These are phyloP conservation scores for Condylura cristata DNA, from an alignment of 2,113 vertebrate species.

Conservation along the genomic window DNA sequence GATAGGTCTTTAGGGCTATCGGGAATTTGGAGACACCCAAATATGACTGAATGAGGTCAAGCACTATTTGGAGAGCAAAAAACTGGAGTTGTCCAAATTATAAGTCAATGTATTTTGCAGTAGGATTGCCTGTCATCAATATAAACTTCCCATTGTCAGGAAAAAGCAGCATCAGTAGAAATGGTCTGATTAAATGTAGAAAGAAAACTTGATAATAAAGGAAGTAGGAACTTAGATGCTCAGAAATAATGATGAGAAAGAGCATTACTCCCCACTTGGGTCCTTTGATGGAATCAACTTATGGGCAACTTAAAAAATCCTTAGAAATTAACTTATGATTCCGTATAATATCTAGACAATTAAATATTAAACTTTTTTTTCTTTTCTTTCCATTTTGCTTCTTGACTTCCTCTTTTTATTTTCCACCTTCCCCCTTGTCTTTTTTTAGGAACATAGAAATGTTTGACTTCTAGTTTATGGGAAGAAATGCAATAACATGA, in stretches of 20 bases:
- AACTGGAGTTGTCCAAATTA: slow-evolving; percentile 62
- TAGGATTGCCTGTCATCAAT: slow-evolving; percentile 47
- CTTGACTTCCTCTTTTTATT: background rate
- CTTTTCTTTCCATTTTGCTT: background rate
- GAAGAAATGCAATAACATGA: background rate
- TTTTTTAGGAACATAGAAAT: background rate
- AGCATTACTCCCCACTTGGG: background rate
- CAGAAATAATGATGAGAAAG: background rate
- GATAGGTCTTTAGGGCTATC: slow-evolving; percentile 52
- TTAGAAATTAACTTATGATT: background rate
- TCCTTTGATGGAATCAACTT: background rate
- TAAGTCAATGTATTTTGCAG: slow-evolving; percentile 58
- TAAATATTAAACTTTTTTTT: background rate
- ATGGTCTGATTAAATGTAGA: background rate
- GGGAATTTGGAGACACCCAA: slow-evolving; percentile 49
- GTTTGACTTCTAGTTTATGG: background rate
- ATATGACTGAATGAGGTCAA: slow-evolving; percentile 70
- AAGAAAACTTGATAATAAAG: slow-evolving; percentile 32
- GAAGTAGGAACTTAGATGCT: background rate
- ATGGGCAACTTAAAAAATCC: background rate
- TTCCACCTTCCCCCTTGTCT: background rate
- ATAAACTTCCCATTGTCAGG: slow-evolving; percentile 27
- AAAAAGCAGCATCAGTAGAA: background rate
- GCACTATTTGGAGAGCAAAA: slow-evolving; percentile 66
- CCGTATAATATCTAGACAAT: background rate